Percentiles rank a stretch among this genome's conserved stretches.
Evolutionary conservation across 2,888 invertebrate species (phyloP).

Genomic region (Acrobasis suavella): DNA sequence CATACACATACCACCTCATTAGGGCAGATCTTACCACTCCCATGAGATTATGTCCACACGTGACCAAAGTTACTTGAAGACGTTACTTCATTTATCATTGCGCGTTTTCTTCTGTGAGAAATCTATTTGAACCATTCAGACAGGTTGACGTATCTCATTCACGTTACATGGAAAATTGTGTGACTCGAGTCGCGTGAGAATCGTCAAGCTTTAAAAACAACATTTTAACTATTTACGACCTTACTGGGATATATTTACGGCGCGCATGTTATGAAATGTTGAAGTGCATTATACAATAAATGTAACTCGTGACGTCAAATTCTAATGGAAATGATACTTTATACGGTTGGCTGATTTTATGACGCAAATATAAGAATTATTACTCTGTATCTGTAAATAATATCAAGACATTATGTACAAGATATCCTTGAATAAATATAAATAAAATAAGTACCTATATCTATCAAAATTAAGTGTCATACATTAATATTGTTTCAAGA

Average conservation of each 20-base stretch:
- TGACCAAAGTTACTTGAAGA: slow-evolving; percentile 21
- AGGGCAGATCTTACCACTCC: slow-evolving; percentile 39
- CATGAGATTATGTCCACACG: slow-evolving; percentile 31
- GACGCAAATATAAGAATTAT: slow-evolving; percentile 8
- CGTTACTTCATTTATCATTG: background rate
- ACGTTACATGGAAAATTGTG: slow-evolving; percentile 7
- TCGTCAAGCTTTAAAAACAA: slow-evolving; percentile 2
- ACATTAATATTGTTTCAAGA: too few species aligned
- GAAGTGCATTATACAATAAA: slow-evolving; percentile 12
- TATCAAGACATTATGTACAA: background rate
- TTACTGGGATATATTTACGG: slow-evolving; percentile 7
- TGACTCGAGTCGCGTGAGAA: slow-evolving; percentile 6
- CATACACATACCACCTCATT: slow-evolving; percentile 44
- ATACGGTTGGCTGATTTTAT: slow-evolving; percentile 15
- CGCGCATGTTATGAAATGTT: background rate
- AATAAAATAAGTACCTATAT: too few species aligned
- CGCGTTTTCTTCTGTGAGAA: background rate
- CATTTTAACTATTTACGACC: slow-evolving; percentile 10
- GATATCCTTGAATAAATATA: too few species aligned
- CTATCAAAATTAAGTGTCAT: too few species aligned
- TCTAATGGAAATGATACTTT: slow-evolving; percentile 13
- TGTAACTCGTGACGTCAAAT: slow-evolving; percentile 12
- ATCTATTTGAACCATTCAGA: background rate
- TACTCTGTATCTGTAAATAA: background rate
- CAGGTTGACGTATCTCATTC: background rate